Evolutionary conservation across 2,113 vertebrate species (phyloP).

Genomic region (cat (Felis catus)): F.catus_Fca126_mat1.0 CM031417.1:116539501-116540000

Average conservation of each 20-base stretch:
- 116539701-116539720: not conserved
- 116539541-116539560: not conserved
- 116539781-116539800: too few species aligned
- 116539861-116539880: too few species aligned
- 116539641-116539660: not conserved
- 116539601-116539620: not conserved
- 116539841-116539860: too few species aligned
- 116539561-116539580: not conserved
- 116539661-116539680: not conserved
- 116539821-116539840: too few species aligned
- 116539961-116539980: rapidly evolving
- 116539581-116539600: not conserved
- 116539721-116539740: not conserved
- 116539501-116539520: not conserved
- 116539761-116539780: slow-evolving; percentile 1
- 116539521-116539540: not conserved
- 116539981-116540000: too few species aligned
- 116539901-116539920: too few species aligned
- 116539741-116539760: slow-evolving; percentile 35
- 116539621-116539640: not conserved
- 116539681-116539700: slow-evolving; percentile 47
- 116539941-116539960: too few species aligned
- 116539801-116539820: too few species aligned
- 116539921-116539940: too few species aligned
- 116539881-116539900: too few species aligned